Evolutionary conservation across 2,113 vertebrate genomes (phyloP), one percentile per base, ranked within the genome.

Genomic region (Rhodinocichla rosea): DNA sequence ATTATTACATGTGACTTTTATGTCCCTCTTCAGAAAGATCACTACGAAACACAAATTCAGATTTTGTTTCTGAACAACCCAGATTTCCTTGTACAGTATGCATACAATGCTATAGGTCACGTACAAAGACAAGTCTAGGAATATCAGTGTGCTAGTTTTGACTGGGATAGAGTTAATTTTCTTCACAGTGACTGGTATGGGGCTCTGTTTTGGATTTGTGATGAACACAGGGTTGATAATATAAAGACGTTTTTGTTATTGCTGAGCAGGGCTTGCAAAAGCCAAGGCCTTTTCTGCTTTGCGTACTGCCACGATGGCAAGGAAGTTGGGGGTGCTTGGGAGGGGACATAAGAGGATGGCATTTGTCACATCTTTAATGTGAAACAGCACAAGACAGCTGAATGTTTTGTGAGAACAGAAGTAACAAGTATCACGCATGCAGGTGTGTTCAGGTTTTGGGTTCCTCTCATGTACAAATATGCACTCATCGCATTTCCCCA

Each of bases 281-380:
- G 53, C 20, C 39, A 67, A 45, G 39, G 45, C 11, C 16, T 75
- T 89, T 68, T 53, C 45, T 68, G 28, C n/a, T 60, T 75, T 68
- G 26, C 3, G 1, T 47, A n/a, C 53, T 22, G 30, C 20, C 28
- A 47, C 0, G 0, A 39, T 17, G 33, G 39, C 1, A 0, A 47
- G 39, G 28, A 75, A 75, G 21, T 7, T 75, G 28, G 13, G 23
- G 7, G 3, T 45, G 14, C 32, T 10, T 49, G 45, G 15, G 24
- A 53, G 9, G 4, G 40, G 16, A 53, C 47, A 75, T 67, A 64
- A 45, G 17, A 68, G 10, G 13, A 73, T 6, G 5, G 15, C 9
- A 63, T 63, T 49, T 92, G 26, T 52, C 47, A 42, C 13, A 62
- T 19, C 12, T 55, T 67, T 23, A 60, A 74, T 27, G 21, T 42